Percentiles rank a stretch among this genome's conserved stretches.
Conservation (phyloP, 1,140 invertebrate genomes). For the Solenopsis fugax region DNA sequence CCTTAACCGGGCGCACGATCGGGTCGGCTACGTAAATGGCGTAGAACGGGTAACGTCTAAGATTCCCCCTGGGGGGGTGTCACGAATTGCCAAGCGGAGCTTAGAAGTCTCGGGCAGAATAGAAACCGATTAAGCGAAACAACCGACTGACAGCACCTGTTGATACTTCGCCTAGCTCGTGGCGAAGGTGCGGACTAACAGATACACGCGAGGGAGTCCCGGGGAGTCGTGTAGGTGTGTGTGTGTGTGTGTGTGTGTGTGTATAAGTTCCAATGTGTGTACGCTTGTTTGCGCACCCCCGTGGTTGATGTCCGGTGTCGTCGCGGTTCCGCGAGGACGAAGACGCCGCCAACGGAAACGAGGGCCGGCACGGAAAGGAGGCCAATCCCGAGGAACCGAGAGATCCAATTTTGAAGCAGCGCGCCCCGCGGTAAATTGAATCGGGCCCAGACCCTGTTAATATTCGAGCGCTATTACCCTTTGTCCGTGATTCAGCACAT, state of each 20-base stretch:
- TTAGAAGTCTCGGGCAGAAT: conserved; percentile 77
- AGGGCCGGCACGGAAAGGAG: neutral
- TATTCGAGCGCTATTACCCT: conserved; percentile 56
- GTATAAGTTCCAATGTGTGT: neutral
- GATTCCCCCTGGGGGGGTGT: conserved; percentile 48
- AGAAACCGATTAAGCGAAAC: conserved; percentile 80
- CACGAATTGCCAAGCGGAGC: conserved; percentile 69
- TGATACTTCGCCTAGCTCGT: conserved; percentile 73
- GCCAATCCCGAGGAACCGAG: neutral
- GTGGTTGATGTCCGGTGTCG: neutral
- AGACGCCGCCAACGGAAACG: neutral
- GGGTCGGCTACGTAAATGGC: conserved; percentile 29
- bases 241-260: neutral
- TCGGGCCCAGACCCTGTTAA: conserved; percentile 32
- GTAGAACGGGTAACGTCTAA: conserved; percentile 37
- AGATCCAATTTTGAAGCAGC: conserved; percentile 38
- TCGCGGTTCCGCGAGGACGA: neutral
- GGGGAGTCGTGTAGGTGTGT: neutral
- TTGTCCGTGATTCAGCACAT: conserved; percentile 44
- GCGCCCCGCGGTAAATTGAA: conserved; percentile 46
- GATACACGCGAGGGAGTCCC: neutral
- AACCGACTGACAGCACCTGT: conserved; percentile 81
- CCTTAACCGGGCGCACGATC: conserved; percentile 25
- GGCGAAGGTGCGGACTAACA: conserved; percentile 56
- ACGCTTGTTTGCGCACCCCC: conserved; percentile 22